Evolutionary conservation across 2,113 vertebrate species (phyloP).

Genomic region (Sylvietta virens): DNA sequence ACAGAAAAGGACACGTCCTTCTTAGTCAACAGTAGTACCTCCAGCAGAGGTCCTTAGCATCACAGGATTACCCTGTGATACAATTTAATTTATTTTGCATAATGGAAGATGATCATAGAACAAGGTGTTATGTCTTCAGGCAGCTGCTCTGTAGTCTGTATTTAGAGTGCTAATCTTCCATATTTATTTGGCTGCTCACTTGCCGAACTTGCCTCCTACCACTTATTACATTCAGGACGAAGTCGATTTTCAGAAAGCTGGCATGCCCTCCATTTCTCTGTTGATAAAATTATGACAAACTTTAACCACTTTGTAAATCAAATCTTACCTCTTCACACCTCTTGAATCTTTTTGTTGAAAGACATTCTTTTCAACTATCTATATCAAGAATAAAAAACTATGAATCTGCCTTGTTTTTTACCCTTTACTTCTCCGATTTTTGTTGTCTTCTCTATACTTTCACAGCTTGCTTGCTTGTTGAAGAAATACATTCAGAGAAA

Average conservation of each 20-base stretch:
- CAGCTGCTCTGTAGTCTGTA: not conserved
- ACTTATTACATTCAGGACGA: not conserved
- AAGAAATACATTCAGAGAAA: not conserved
- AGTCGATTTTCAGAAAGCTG: not conserved
- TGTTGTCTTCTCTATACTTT: not conserved
- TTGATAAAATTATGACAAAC: not conserved
- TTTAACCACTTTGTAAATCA: not conserved
- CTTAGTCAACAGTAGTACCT: not conserved
- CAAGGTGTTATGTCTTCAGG: not conserved
- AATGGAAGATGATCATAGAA: not conserved
- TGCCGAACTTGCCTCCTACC: not conserved
- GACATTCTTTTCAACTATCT: not conserved
- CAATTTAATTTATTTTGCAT: not conserved
- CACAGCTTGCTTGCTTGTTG: not conserved
- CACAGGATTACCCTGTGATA: not conserved
- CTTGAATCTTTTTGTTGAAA: not conserved
- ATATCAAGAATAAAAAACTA: not conserved
- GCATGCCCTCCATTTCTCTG: not conserved
- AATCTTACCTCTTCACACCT: not conserved
- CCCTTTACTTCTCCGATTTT: not conserved
- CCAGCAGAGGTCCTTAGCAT: not conserved
- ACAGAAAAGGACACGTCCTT: not conserved
- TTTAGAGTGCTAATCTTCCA: not conserved
- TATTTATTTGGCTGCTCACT: not conserved
- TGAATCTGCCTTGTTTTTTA: not conserved